Evolutionary conservation across 2,113 vertebrate genomes (phyloP).

Genomic region (Ophthalmolycus amberensis): DNA sequence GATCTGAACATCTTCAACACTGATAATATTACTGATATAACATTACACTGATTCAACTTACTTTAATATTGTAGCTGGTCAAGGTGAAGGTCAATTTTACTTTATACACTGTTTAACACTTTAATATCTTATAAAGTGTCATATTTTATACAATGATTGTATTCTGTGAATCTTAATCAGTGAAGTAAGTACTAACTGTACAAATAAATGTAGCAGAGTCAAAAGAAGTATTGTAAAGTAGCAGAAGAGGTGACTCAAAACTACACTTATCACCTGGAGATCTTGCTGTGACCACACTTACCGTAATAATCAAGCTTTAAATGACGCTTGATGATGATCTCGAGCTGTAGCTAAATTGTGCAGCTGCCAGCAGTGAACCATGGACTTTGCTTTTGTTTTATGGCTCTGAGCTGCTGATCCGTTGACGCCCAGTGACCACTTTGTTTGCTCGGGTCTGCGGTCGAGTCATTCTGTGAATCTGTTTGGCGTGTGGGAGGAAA

Average conservation of each 20-base stretch:
- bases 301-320: not conserved
- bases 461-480: conserved; percentile 18
- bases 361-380: conserved; percentile 20
- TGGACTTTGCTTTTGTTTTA: conserved; percentile 86
- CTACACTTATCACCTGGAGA: not conserved
- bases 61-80: not conserved
- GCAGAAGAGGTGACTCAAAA: not conserved
- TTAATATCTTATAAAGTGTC: not conserved
- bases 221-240: not conserved
- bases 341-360: not conserved
- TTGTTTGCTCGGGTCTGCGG: conserved; percentile 49
- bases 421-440: conserved; percentile 64
- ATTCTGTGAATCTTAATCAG: not conserved
- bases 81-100: not conserved
- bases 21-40: not conserved
- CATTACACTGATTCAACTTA: not conserved
- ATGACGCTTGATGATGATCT: not conserved
- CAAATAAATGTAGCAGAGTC: not conserved
- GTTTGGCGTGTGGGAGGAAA: not conserved
- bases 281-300: not conserved
- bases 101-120: not conserved
- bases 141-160: not conserved
- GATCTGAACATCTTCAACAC: not conserved
- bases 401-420: conserved; percentile 56
- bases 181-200: not conserved